Evolutionary conservation across 2,888 invertebrate species (phyloP).

Genomic region (Ormia ochracea): DNA sequence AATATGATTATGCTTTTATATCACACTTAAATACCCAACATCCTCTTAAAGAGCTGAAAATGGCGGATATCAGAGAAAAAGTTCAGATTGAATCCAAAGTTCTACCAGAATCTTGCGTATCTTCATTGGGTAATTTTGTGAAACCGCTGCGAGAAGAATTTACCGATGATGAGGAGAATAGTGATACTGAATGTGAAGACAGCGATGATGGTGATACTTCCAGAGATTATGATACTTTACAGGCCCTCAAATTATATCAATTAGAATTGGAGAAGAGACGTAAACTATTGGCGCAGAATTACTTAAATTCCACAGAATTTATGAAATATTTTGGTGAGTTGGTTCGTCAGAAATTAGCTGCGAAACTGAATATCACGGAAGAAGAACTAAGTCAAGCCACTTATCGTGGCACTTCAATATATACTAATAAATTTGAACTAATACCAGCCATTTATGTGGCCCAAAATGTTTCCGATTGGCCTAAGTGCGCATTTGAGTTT

Average conservation of each 20-base stretch:
- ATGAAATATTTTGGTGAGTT: conserved; percentile 83
- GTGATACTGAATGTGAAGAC: conserved; percentile 61
- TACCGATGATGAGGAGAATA: conserved; percentile 65
- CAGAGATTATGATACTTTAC: conserved; percentile 69
- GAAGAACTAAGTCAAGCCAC: conserved; percentile 79
- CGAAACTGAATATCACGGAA: conserved; percentile 79
- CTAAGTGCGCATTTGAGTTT: conserved; percentile 84
- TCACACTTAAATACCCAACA: conserved; percentile 80
- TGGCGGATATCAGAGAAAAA: conserved; percentile 58
- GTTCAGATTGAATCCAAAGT: conserved; percentile 65
- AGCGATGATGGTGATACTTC: conserved; percentile 42
- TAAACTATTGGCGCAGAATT: conserved; percentile 68
- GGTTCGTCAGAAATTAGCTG: conserved; percentile 81
- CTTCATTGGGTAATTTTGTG: conserved; percentile 69
- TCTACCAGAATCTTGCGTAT: conserved; percentile 73
- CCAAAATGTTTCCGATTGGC: conserved; percentile 81
- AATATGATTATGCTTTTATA: conserved; percentile 80
- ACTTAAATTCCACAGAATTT: conserved; percentile 82
- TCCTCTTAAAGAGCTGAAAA: conserved; percentile 75
- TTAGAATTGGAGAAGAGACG: conserved; percentile 67
- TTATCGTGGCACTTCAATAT: conserved; percentile 83
- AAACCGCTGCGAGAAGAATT: conserved; percentile 66
- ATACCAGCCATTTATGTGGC: conserved; percentile 81
- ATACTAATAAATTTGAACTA: conserved; percentile 82
- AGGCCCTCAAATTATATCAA: conserved; percentile 60